Evolutionary conservation across 2,797 vertebrate species (phyloP), one percentile per base, ranked within the genome.

Genomic region (Pteropus rufus): DNA sequence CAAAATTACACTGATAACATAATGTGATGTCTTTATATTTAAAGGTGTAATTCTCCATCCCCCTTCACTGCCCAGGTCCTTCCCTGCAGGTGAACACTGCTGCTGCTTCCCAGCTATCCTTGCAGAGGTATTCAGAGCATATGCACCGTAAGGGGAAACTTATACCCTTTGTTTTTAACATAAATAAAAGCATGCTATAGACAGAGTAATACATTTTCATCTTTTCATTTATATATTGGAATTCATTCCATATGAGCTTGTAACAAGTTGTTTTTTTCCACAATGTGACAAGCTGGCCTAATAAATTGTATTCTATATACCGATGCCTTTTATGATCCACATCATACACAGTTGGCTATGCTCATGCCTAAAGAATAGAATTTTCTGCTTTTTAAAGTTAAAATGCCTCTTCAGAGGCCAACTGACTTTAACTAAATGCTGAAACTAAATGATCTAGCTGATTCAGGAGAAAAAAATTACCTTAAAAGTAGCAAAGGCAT

Each of bases 401-500:
- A 90, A 83, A 29, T 79, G 72, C 54, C 70, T 88, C 67, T 87
- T 86, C 24, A 87, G 84, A 65, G 15, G 31, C 34, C 52, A 94
- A 67, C 0, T 52, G 62, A 85, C 70, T 84, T 86, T 80, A 89
- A 76, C 24, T 56, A 84, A 65, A 88, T 60, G 56, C 62, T 87
- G 18, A 88, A 93, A 92, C 18, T 80, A 89, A 75, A 89, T 82
- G 31, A 88, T 21, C 10, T 77, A n/a, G 39, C 34, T 93, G 82
- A 93, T 62, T 85, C 3, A 46, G 29, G 2, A 29, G 54, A 84
- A 46, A 93, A 72, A 7, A 5, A 75, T 65, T 98, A 99, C 99
- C 99, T 99, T 99, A 98, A 99, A 99, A 84, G 99, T 99, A 98
- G 99, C 99, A 96, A 99, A 99, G 94, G 99, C 99, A 97, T 99